Base-by-base conservation (phyloP, 1,140 invertebrate genomes). In the Drosophila busckii region DNA sequence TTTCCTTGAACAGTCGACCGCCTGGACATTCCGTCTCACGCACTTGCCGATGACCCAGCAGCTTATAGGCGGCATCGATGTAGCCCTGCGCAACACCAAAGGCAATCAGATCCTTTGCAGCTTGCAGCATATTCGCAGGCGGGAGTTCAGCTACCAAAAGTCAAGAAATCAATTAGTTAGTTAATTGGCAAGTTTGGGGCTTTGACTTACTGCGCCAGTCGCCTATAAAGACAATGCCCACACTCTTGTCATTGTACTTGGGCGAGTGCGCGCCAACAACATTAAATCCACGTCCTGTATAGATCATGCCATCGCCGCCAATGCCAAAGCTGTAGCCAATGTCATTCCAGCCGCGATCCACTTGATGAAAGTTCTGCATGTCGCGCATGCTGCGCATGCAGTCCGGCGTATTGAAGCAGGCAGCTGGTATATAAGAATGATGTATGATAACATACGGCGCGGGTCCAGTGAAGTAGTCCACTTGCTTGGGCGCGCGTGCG, bases 261-360 rank as follows among this genome's bases (percentile, higher is more conserved):
- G 89, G 90, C 0, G 94, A 90, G 67, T 96, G 94, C 0, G 93
- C 93, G 2, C 94, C 94, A 0, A 92, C 85, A 2, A 76, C 87
- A 13, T 91, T 89, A 92, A 94, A 96, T 0, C 93, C 93, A 17
- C 94, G 89, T 1, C 93, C 95, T 56, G 92, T 90, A 67, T 95
- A 96, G 4, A 91, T 91, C 6, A 89, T 88, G 1, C 93, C 94
- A 48, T 96, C 93, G 8, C 93, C 93, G 1, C 94, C 95, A 4
- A 95, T 89, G 8, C 92, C 90, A 84, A 96, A 96, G 85, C 92
- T 95, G 89, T 95, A 91, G 88, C 94, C 88, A 68, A 91, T 93
- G 70, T 95, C 94, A 69, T 88, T 89, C 93, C 93, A 94, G 0
- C 88, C 88, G 1, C 88, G 89, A 12, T 80, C 87, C 32, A 92